Evolutionary conservation across 2,113 vertebrate species (phyloP).

Genomic region (Apteryx owenii): DNA sequence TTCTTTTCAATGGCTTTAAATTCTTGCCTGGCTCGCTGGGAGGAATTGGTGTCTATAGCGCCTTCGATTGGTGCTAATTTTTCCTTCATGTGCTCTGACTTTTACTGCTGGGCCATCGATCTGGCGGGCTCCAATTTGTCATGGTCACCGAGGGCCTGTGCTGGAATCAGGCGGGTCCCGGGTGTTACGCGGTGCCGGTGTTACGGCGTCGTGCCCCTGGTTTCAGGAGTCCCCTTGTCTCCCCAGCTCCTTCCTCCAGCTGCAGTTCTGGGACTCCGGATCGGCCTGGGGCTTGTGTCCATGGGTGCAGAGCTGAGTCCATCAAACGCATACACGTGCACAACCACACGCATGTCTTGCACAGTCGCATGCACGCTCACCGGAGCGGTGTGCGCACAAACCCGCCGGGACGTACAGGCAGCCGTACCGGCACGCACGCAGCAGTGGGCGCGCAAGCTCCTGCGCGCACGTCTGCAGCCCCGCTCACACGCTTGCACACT

Average conservation of each 20-base stretch:
- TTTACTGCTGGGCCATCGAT: slow-evolving; percentile 73
- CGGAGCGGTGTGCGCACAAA: rapidly evolving
- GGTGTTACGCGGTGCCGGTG: rapidly evolving
- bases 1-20: slow-evolving; percentile 76
- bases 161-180: slow-evolving; percentile 32
- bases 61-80: slow-evolving; percentile 79
- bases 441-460: too few relatives aligned
- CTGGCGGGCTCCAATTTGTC: slow-evolving; percentile 66
- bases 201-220: background rate
- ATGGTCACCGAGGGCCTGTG: slow-evolving; percentile 48
- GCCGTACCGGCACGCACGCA: background rate
- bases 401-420: background rate
- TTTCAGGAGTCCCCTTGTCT: rapidly evolving
- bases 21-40: slow-evolving; percentile 69
- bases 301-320: rapidly evolving
- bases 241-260: rapidly evolving
- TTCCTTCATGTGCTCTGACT: slow-evolving; percentile 75
- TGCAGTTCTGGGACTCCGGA: background rate
- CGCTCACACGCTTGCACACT: background rate
- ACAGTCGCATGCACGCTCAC: rapidly evolving
- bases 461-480: background rate
- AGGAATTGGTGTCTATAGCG: slow-evolving; percentile 76
- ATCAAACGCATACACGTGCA: too few relatives aligned
- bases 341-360: rapidly evolving
- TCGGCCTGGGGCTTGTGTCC: background rate